Conservation (phyloP, 2,888 invertebrate genomes). For the Deilephila elpenor region DNA sequence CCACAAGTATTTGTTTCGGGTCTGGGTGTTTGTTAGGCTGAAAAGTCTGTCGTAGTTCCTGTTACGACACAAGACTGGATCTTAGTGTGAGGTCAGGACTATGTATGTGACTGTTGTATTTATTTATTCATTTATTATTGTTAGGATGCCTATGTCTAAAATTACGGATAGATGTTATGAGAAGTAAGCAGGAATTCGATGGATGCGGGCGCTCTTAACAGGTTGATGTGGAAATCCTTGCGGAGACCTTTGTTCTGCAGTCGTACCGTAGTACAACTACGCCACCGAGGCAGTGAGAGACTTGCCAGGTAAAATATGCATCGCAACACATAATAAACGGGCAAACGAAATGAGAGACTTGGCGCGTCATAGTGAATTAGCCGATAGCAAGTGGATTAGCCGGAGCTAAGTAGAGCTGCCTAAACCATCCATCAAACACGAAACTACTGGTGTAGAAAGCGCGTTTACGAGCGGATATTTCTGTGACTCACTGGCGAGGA, state of each 20-base stretch:
- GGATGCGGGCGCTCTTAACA: no score
- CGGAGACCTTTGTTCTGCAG: no score
- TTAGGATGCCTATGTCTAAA: background rate
- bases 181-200: no score
- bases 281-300: background rate
- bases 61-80: no score
- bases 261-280: background rate
- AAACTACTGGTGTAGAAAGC: background rate
- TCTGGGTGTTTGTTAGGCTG: no score
- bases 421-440: constrained; percentile 20
- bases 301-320: background rate
- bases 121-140: no score
- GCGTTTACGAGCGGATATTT: background rate
- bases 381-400: constrained; percentile 8
- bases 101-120: no score
- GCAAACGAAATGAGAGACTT: background rate
- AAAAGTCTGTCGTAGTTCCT: no score
- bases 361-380: background rate
- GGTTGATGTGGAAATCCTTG: no score
- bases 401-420: background rate
- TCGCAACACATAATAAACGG: no score
- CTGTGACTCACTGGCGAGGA: background rate
- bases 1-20: no score
- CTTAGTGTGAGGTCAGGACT: no score
- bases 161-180: background rate